Base-by-base conservation (phyloP, 2,113 vertebrate species). In the Silurus asotus region DNA sequence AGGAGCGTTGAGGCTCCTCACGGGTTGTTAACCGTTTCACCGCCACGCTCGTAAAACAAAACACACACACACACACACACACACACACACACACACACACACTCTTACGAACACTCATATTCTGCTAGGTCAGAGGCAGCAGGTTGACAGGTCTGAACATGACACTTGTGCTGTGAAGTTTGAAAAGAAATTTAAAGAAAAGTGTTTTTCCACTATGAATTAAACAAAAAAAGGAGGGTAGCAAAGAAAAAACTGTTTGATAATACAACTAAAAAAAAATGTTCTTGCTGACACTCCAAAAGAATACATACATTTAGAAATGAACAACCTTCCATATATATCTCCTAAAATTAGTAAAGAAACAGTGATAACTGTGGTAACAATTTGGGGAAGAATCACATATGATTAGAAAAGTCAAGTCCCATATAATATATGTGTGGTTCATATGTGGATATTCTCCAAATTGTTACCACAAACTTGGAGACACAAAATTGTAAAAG, bases 1-100 rank as follows among this genome's bases (percentile, higher is more conserved):
- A 92, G 93, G 92, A 93, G 93, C 89, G 88, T 90, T 91, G 94
- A 91, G 92, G 85, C 90, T 93, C 87, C 87, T 90, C 82, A 81
- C 77, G 81, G 88, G 55, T 80, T 28, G 88, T 94, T 94, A 95
- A 93, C 93, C 91, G 91, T 91, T 90, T 19, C 88, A 81, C 83
- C 67, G 25, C 92, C 37, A 8, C 85, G 17, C 61, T 45, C 62
- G 25, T 61, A 23, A 37, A 51, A 87, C 37, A 72, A 82, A 62
- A 84, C 75, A 82, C 80, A 69, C 37, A 77, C 56, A 28, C 28
- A 59, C 56, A 87, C 49, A 72, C 49, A 81, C 75, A 84, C 76
- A 81, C 82, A 69, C 53, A 70, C 76, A 19, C 25, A 49, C 67
- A 86, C 37, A 84, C 75, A 82, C 80, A 69, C 37, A 77, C 56